phyloP scores from a whole-genome alignment of 2,113 vertebrate species.

The Eidolon helvum region DNA sequence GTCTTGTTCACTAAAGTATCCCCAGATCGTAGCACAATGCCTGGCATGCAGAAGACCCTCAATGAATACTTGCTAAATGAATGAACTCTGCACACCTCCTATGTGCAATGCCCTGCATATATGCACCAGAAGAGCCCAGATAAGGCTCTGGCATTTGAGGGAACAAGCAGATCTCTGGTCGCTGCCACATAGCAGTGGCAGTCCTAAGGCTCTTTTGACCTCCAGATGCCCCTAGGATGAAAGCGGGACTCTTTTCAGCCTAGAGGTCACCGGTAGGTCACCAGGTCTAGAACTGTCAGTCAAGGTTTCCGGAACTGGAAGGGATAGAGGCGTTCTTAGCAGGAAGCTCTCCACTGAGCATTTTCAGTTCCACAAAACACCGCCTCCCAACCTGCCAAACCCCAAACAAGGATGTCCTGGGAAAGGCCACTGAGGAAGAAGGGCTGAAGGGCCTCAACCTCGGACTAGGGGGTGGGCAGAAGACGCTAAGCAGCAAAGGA shows the following conservation, averaged over 20 bases:
- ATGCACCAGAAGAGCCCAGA: not conserved
- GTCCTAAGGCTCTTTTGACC: not conserved
- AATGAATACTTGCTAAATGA: not conserved
- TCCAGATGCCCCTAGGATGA: not conserved
- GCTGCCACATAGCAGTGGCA: not conserved
- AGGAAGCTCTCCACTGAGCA: not conserved
- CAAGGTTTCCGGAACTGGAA: not conserved
- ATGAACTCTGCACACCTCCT: not conserved
- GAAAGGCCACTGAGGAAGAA: not conserved
- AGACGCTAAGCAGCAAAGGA: conserved; percentile 37
- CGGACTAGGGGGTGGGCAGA: not conserved
- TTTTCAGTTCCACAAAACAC: not conserved
- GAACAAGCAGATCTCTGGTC: not conserved
- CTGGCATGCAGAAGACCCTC: not conserved
- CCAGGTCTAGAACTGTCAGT: not conserved
- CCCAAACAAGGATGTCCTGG: conserved; percentile 54
- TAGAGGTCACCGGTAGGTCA: conserved; percentile 4
- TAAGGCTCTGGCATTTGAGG: not conserved
- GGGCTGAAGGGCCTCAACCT: not conserved
- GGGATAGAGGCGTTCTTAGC: not conserved
- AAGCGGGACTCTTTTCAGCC: not conserved
- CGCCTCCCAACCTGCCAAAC: not conserved
- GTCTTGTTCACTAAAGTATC: not conserved
- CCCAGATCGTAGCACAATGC: not conserved
- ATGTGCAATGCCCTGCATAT: not conserved